phyloP scores from a whole-genome alignment of 2,888 invertebrate genomes.

The Pherbina coryleti region DNA sequence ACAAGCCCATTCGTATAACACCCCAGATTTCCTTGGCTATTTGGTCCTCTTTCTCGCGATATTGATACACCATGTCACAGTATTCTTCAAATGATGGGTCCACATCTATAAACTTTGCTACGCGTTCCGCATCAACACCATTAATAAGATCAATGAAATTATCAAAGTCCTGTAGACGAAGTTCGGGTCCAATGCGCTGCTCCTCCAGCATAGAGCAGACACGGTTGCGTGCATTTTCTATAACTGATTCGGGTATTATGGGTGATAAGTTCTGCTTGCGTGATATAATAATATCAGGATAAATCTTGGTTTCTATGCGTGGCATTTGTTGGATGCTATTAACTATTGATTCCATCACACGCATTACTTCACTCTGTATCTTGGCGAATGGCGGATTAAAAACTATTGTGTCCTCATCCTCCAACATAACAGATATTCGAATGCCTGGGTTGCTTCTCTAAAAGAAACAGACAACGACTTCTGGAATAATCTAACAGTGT shows the following conservation, averaged over 20 bases:
- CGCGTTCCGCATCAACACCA: conserved; percentile 73
- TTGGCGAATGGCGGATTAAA: conserved; percentile 84
- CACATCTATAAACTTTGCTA: conserved; percentile 78
- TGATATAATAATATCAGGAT: conserved; percentile 61
- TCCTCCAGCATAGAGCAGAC: conserved; percentile 78
- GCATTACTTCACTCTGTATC: conserved; percentile 78
- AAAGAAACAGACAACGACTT: neutral
- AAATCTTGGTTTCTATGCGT: conserved; percentile 82
- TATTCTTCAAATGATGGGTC: conserved; percentile 77
- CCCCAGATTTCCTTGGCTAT: conserved; percentile 73
- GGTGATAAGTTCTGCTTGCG: conserved; percentile 71
- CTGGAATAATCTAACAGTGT: no score
- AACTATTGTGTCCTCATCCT: conserved; percentile 73
- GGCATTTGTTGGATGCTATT: conserved; percentile 80
- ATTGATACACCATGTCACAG: conserved; percentile 74
- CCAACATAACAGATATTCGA: conserved; percentile 63
- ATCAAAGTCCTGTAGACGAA: conserved; percentile 83
- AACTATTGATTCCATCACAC: conserved; percentile 80
- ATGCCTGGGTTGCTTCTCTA: conserved; percentile 81
- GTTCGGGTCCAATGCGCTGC: conserved; percentile 80
- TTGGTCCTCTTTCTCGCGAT: conserved; percentile 74
- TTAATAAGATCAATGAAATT: conserved; percentile 82
- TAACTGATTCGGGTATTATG: conserved; percentile 78
- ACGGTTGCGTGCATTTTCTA: conserved; percentile 74
- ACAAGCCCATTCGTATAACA: conserved; percentile 84